A percentile compares a stretch with the other conserved stretches of the same genome.
Conservation (phyloP, 2,113 vertebrate species). For the Paradoxurus hermaphroditus region DNA sequence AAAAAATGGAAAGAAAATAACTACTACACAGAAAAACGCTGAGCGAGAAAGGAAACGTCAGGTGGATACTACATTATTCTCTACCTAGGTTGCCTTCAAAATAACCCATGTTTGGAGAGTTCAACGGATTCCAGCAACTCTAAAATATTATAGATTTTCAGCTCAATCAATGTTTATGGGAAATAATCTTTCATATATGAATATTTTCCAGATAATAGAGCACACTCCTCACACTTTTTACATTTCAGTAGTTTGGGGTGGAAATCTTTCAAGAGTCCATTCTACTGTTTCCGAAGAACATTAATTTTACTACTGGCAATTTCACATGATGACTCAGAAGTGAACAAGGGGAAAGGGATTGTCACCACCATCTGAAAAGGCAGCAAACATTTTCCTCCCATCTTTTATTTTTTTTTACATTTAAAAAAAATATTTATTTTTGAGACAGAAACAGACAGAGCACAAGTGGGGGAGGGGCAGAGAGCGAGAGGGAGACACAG, state of each 20-base stretch:
- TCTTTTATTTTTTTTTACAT: too few species aligned
- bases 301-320: background rate
- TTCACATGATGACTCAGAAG: background rate
- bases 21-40: background rate
- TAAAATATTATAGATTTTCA: background rate
- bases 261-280: background rate
- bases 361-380: background rate
- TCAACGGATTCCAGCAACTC: background rate
- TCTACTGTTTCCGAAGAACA: background rate
- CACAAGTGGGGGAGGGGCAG: too few species aligned
- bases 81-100: background rate
- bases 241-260: background rate
- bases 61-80: background rate
- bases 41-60: background rate
- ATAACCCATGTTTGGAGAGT: background rate
- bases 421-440: too few species aligned
- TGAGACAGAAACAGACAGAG: too few species aligned
- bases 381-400: background rate
- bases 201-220: background rate
- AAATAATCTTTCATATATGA: background rate
- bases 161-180: background rate
- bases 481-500: too few species aligned
- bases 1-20: constrained; percentile 35
- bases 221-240: background rate
- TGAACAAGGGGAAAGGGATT: background rate